Conservation (phyloP, 2,113 vertebrate species). For the Amia ocellicauda region DNA sequence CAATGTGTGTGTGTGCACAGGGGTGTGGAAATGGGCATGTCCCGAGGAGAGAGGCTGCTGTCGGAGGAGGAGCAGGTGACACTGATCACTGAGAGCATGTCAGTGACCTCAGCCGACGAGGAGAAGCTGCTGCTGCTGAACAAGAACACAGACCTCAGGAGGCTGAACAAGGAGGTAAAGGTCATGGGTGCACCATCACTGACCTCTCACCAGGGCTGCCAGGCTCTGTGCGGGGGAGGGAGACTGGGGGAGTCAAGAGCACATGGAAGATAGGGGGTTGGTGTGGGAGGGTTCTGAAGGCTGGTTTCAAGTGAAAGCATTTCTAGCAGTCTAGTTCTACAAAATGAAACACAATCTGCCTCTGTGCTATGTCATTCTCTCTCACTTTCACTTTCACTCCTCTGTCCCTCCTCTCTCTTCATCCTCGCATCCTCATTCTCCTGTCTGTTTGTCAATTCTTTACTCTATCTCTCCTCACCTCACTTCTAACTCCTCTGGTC, state of each 20-base stretch:
- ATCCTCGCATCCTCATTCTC: too few species aligned
- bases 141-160: constrained; percentile 66
- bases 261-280: background rate
- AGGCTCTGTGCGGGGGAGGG: background rate
- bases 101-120: constrained; percentile 66
- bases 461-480: too few species aligned
- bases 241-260: background rate
- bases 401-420: too few species aligned
- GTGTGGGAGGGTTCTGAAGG: constrained; percentile 13
- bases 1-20: constrained; percentile 2
- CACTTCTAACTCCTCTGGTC: too few species aligned
- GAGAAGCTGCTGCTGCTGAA: constrained; percentile 72
- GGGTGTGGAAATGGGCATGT: constrained; percentile 39
- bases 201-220: background rate
- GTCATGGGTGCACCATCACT: background rate
- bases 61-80: constrained; percentile 62
- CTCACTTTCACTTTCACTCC: too few species aligned
- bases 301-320: too few species aligned
- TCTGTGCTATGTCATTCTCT: too few species aligned
- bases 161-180: constrained; percentile 69
- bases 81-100: constrained; percentile 72
- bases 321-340: too few species aligned
- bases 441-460: too few species aligned
- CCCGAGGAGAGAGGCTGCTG: constrained; percentile 36
- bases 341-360: too few species aligned